Conservation (phyloP, 1,140 invertebrate genomes). For the Parapsyche elsis region DNA sequence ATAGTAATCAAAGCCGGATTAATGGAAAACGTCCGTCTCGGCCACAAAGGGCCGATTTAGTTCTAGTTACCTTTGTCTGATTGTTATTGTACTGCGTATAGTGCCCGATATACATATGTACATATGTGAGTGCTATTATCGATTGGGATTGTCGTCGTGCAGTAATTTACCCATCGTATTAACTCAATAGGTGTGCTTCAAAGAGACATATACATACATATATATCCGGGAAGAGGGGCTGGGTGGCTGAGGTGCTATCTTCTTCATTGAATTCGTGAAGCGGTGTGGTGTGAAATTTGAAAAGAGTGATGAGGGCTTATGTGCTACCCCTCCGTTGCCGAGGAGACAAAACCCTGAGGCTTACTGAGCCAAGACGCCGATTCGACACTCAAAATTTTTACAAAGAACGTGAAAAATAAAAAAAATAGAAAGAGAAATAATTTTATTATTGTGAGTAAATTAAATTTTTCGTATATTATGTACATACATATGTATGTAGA, state of each 20-base stretch:
- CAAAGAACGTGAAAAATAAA: too few relatives aligned
- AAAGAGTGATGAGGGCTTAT: conserved; percentile 33
- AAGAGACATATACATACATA: background rate
- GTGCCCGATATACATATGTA: too few relatives aligned
- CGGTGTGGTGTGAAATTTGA: conserved; percentile 37
- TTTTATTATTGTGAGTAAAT: too few relatives aligned
- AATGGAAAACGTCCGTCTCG: too few relatives aligned
- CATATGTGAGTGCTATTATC: too few relatives aligned
- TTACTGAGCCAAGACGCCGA: background rate
- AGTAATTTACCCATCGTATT: conserved; percentile 24
- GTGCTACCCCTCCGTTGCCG: background rate
- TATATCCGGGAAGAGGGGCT: background rate
- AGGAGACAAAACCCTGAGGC: background rate
- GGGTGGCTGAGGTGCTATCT: background rate
- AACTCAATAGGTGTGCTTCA: conserved; percentile 22
- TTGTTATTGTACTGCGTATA: too few relatives aligned
- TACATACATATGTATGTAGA: too few relatives aligned
- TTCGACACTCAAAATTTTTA: background rate
- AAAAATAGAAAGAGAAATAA: too few relatives aligned
- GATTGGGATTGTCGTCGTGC: background rate
- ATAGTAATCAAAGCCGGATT: too few relatives aligned
- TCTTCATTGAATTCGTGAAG: conserved; percentile 30
- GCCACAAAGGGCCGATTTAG: too few relatives aligned
- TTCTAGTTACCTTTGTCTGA: too few relatives aligned
- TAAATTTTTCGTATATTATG: too few relatives aligned